Base-by-base conservation (phyloP, 1,140 invertebrate genomes). In the Lycorma delicatula region DNA sequence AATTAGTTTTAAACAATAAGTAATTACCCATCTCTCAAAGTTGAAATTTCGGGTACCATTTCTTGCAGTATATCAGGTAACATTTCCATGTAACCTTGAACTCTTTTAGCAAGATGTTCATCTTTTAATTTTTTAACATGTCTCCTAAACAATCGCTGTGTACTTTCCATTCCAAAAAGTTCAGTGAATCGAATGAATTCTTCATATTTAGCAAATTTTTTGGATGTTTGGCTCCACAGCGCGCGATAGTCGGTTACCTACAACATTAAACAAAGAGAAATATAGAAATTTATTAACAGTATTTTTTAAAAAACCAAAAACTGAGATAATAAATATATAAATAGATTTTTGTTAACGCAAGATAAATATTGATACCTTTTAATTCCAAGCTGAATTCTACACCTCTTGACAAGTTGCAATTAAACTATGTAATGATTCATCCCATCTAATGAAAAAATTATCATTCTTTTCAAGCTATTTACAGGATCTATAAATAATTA, bases 161-260 rank as follows among this genome's bases (percentile, higher is more conserved):
- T 91, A 58, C 82, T 82, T 66, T 93, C 90, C 61, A 89, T 80
- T 26, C 90, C 92, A 73, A 97, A 94, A 23, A 93, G 78, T 69
- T 96, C 90, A 46, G 93, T 86, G 71, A 92, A 96, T 62, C 87
- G 86, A n/a, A 84, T 79, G 79, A 91, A 96, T 67, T 96, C 93
- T 53, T 88, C 85, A 64, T 91, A 86, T 58, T 87, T 84, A 46
- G 87, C 82, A 56, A 97, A 75, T 72, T 92, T 91, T 71, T 93
- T 93, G 56, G 83, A 85, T 20, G 85, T 86, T 63, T 86, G 81
- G 36, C 84, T 87, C 93, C 93, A 97, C 46, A 88, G 73, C 31
- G 90, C 83, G 66, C 91, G 83, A 72, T 86, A 89, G 73, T 93
- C 90, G 5, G 80, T 85, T 2, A 86, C 72, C 65, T 67, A 27